Conservation (phyloP, 2,113 vertebrate genomes). For the Pomatorhinus ruficollis region DNA sequence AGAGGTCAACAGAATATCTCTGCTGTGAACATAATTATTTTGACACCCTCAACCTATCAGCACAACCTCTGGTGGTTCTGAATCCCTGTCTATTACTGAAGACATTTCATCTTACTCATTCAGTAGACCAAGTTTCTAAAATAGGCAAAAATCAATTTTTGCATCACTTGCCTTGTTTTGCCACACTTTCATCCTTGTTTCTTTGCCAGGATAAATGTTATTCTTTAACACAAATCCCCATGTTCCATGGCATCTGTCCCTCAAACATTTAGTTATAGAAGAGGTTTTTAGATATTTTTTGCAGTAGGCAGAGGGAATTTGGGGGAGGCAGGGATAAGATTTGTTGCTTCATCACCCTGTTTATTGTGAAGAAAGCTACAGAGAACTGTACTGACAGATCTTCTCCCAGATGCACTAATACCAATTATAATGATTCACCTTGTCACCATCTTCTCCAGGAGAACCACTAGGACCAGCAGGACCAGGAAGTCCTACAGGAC, state of each 20-base stretch:
- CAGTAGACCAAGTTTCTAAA: neutral
- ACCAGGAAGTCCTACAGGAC: slow-evolving; percentile 94
- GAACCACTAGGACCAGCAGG: slow-evolving; percentile 94
- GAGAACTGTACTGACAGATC: neutral
- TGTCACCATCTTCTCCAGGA: slow-evolving; percentile 97
- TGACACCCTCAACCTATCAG: neutral
- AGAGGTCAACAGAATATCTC: neutral
- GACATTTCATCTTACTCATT: neutral
- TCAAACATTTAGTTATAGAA: neutral
- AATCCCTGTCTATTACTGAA: neutral
- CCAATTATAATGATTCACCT: slow-evolving; percentile 75
- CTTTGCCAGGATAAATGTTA: neutral
- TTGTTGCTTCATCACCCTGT: accelerated
- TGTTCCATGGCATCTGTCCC: neutral
- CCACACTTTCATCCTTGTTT: neutral
- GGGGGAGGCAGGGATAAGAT: neutral
- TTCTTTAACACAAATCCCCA: neutral
- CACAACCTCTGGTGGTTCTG: neutral
- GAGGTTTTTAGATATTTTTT: neutral
- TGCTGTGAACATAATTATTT: neutral
- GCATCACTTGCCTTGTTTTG: neutral
- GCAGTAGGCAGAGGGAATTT: neutral
- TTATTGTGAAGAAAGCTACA: neutral
- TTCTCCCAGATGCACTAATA: neutral
- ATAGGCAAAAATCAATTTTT: neutral